Base-by-base conservation (phyloP, 2,888 invertebrate species). In the Pristionchus arcanus region DNA sequence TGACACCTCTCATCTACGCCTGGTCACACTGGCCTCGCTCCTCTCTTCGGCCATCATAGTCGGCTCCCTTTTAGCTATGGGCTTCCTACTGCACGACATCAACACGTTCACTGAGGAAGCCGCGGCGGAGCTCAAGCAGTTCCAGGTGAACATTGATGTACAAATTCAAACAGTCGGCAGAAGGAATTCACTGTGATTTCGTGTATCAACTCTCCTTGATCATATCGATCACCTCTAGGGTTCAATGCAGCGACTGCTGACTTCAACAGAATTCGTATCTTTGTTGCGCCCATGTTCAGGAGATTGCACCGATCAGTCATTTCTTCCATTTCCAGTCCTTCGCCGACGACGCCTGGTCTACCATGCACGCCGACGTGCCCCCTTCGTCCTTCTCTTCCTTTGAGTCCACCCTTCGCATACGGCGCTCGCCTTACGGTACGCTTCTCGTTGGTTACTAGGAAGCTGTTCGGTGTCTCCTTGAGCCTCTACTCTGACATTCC, bases 1-100 rank as follows among this genome's bases (percentile, higher is more conserved):
- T 15, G 81, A 81, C n/a, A 49, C 42, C 25, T 74, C 49, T 25
- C 49, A 81, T 49, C 49, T 74, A 19, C 81, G 28, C 25, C 34
- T 85, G 25, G 55, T 34, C 13, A 85, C 84, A 0, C 2, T 37
- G 15, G 81, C 89, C 28, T 59, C 81, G 0, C 19, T 88, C 25
- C 28, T 49, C 55, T 71, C 88, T 1, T 74, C 77, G 9, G 25
- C 31, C 55, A 59, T 77, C 34, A 71, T 88, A 25, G 37, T 89
- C 63, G 81, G 63, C n/a, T 25, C 16, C 11, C 42, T 66, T 7
- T 28, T 66, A 5, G 42, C 59, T 3, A 49, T 91, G 28, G 91
- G 91, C 55, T 77, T 89, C 34, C 90, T 93, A 21, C 71, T 91
- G 42, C 90, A 91, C 37, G 93, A 92, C 63, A 91, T 93, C 74